phyloP scores from a whole-genome alignment of 35 echinoderm and acorn worm genomes.

The Strongylocentrotus purpuratus region DNA sequence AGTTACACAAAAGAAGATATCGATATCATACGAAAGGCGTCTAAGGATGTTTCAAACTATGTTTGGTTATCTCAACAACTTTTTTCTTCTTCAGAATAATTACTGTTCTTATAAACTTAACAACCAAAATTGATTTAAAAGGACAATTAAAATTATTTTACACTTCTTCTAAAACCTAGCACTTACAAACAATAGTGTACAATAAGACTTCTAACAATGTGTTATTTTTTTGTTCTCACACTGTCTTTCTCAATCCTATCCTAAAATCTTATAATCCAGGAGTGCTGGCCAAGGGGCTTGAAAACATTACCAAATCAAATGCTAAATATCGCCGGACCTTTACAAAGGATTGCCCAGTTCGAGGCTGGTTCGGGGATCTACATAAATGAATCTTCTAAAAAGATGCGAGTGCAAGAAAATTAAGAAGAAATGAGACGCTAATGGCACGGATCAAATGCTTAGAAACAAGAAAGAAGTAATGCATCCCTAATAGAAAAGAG shows the following conservation, averaged over 20 bases:
- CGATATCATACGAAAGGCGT: background rate
- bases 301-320: conserved; percentile 19
- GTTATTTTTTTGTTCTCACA: background rate
- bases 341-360: background rate
- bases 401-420: conserved; percentile 12
- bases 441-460: conserved; percentile 35
- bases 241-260: background rate
- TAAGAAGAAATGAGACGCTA: conserved; percentile 42
- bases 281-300: conserved; percentile 6
- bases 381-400: conserved; percentile 5
- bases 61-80: background rate
- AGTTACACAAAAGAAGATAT: background rate
- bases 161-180: background rate
- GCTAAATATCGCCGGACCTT: conserved; percentile 8
- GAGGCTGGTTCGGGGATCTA: background rate
- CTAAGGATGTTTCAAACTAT: background rate
- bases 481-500: background rate
- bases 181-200: background rate
- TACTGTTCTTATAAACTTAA: background rate
- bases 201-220: background rate
- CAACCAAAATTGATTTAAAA: background rate
- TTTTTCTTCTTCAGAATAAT: background rate
- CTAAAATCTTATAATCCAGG: background rate
- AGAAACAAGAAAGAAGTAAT: conserved; percentile 21
- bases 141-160: background rate